Conservation (phyloP, 2,113 vertebrate genomes). For the Pseudorasbora parva region DNA sequence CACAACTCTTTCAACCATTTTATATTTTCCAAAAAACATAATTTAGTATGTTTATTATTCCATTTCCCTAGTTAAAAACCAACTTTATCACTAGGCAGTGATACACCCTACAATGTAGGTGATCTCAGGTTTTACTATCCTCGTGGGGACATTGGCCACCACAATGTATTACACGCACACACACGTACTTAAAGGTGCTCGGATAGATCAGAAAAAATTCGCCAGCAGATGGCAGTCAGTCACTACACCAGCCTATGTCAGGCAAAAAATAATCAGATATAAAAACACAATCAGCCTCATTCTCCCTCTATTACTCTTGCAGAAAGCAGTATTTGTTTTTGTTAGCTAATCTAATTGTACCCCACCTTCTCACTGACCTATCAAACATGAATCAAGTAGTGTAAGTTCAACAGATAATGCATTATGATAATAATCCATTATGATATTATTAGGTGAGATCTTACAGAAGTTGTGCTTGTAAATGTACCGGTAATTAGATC, state of each 20-base stretch:
- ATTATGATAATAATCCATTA: conserved; percentile 27
- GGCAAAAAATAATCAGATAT: neutral
- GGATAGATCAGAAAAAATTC: neutral
- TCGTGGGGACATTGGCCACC: too few species aligned
- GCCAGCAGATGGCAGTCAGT: conserved; percentile 74
- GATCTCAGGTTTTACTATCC: too few species aligned
- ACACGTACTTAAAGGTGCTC: neutral
- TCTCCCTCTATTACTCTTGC: too few species aligned
- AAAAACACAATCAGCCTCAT: neutral
- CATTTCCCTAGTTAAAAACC: too few species aligned
- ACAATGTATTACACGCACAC: neutral
- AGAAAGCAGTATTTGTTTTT: too few species aligned
- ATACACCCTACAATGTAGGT: too few species aligned
- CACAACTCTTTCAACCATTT: too few species aligned
- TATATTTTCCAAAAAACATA: too few species aligned
- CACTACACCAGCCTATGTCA: conserved; percentile 42
- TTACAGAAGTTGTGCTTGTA: conserved; percentile 4
- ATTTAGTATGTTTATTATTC: too few species aligned
- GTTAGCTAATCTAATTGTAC: conserved; percentile 3
- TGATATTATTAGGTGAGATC: neutral
- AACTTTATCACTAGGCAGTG: too few species aligned
- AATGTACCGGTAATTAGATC: conserved; percentile 3
- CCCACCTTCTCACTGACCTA: conserved; percentile 16
- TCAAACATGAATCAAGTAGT: conserved; percentile 12
- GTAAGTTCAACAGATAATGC: neutral